These are phyloP conservation scores for Sturmia bella DNA, from an alignment of 2,888 invertebrate species.

Conservation along the genomic window DNA sequence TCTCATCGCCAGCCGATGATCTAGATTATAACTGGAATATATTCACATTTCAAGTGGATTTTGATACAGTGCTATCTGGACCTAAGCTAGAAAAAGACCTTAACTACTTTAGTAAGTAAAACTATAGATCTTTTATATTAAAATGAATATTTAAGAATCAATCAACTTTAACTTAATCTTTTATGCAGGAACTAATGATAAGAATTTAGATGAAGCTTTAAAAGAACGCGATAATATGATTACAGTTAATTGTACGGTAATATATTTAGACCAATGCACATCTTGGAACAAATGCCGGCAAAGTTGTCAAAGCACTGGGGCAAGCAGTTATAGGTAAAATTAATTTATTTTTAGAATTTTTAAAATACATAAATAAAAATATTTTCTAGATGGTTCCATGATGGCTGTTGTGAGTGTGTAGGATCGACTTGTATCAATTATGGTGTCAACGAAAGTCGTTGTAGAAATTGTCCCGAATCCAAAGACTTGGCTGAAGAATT, in stretches of 20 bases:
- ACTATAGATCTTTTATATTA: too few relatives aligned
- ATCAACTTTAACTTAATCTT: slow-evolving; percentile 70
- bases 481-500: slow-evolving; percentile 84
- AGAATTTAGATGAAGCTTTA: slow-evolving; percentile 83
- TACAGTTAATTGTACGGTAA: slow-evolving; percentile 93
- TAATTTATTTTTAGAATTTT: not conserved
- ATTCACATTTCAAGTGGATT: slow-evolving; percentile 90
- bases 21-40: slow-evolving; percentile 89
- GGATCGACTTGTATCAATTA: slow-evolving; percentile 94
- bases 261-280: slow-evolving; percentile 94
- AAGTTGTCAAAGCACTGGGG: slow-evolving; percentile 84
- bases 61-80: slow-evolving; percentile 86
- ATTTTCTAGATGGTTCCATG: slow-evolving; percentile 89
- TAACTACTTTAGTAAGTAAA: slow-evolving; percentile 83
- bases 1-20: slow-evolving; percentile 90
- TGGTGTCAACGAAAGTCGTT: slow-evolving; percentile 93
- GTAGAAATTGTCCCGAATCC: slow-evolving; percentile 85
- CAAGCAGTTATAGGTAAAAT: slow-evolving; percentile 80
- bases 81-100: slow-evolving; percentile 87
- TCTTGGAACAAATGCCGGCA: slow-evolving; percentile 93
- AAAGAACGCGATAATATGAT: slow-evolving; percentile 83
- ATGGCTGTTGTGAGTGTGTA: slow-evolving; percentile 96
- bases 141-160: slow-evolving; percentile 5
- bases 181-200: slow-evolving; percentile 85
- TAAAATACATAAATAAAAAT: not conserved